Evolutionary conservation across 2,797 vertebrate genomes (phyloP).

Genomic region (Ctenopoma multispine): DNA sequence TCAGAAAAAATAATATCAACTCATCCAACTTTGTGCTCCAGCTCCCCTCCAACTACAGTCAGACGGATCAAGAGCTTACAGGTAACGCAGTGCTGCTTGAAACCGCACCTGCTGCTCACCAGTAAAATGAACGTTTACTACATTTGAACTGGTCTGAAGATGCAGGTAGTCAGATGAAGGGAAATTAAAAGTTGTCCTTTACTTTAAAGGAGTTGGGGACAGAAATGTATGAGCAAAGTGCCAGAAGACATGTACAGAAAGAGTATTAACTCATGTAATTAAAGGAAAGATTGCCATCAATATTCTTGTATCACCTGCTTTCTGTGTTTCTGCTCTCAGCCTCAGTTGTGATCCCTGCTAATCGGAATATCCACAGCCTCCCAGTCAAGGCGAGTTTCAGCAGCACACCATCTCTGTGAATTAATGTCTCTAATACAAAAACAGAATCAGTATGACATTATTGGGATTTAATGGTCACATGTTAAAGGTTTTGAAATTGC

Average conservation of each 20-base stretch:
- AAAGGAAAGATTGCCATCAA: not conserved
- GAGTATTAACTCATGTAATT: not conserved
- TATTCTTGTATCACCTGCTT: not conserved
- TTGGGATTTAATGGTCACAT: not conserved
- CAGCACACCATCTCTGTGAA: not conserved
- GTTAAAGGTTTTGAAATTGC: not conserved
- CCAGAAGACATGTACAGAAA: not conserved
- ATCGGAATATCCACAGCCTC: constrained; percentile 83
- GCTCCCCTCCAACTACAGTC: constrained; percentile 84
- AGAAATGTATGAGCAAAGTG: too few relatives aligned
- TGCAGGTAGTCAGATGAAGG: not conserved
- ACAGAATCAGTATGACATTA: too few relatives aligned
- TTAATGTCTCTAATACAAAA: not conserved
- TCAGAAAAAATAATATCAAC: constrained; percentile 83
- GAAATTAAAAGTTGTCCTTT: not conserved
- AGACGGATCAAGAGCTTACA: constrained; percentile 82
- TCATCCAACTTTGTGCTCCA: constrained; percentile 88
- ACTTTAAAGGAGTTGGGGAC: not conserved
- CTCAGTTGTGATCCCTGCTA: constrained; percentile 85
- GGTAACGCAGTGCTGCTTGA: constrained; percentile 72
- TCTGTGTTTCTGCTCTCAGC: constrained; percentile 70
- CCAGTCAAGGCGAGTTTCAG: constrained; percentile 83
- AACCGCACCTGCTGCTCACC: not conserved
- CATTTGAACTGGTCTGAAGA: not conserved
- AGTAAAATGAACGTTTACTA: not conserved